These are phyloP conservation scores for Enteromius unitaeniatus DNA, from an alignment of 2,797 vertebrate genomes.

Conservation along the genomic window DNA sequence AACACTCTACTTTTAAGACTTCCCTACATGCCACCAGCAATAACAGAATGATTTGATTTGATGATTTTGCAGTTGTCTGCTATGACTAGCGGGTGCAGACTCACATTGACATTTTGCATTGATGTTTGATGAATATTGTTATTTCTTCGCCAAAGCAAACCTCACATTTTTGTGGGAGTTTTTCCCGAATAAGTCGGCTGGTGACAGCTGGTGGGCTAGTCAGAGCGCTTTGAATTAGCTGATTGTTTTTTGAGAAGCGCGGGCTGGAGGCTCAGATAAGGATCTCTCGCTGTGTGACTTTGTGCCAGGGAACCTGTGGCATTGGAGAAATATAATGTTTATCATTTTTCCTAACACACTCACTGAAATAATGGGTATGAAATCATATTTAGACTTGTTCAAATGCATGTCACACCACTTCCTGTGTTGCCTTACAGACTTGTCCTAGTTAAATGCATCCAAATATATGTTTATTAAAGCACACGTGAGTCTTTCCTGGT, in stretches of 20 bases:
- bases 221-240: conserved; percentile 31
- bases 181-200: background rate
- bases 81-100: background rate
- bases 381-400: conserved; percentile 1
- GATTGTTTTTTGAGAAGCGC: conserved; percentile 21
- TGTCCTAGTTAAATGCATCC: background rate
- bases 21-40: background rate
- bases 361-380: conserved; percentile 8
- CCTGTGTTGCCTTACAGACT: background rate
- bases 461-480: background rate
- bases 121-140: conserved; percentile 9
- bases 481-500: background rate
- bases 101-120: conserved; percentile 8
- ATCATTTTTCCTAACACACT: background rate
- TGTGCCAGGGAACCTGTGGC: conserved; percentile 7
- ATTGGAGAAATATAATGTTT: background rate
- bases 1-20: background rate
- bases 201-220: conserved; percentile 38
- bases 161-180: conserved; percentile 11
- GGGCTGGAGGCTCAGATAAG: background rate
- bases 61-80: conserved; percentile 17
- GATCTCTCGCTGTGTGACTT: conserved; percentile 15
- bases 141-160: conserved; percentile 26
- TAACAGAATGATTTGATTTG: background rate
- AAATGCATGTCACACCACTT: background rate